phyloP scores from a whole-genome alignment of 2,113 vertebrate species.

The Peromyscus californicus region DNA sequence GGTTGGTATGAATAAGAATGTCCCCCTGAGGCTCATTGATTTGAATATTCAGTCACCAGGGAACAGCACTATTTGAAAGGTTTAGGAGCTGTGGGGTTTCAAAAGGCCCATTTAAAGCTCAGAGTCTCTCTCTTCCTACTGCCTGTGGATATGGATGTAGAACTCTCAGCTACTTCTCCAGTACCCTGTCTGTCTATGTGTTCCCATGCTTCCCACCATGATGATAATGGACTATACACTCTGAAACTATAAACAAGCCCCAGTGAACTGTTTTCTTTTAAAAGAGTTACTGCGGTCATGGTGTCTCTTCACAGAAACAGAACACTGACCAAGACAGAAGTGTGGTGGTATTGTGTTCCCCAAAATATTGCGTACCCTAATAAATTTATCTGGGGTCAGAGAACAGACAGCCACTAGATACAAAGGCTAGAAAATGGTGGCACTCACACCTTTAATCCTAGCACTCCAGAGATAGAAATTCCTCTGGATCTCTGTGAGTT shows the following conservation, averaged over 20 bases:
- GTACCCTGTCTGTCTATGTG: background rate
- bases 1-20: background rate
- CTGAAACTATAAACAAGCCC: background rate
- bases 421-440: no score
- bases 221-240: background rate
- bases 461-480: no score
- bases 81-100: background rate
- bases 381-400: no score
- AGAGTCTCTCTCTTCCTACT: background rate
- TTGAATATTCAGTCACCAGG: background rate
- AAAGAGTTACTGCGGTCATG: background rate
- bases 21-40: background rate
- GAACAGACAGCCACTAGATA: no score
- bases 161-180: background rate
- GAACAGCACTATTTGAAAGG: background rate
- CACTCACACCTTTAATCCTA: no score
- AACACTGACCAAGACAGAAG: background rate
- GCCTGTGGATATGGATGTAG: background rate
- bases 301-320: background rate
- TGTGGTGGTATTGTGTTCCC: no score
- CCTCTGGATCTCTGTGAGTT: no score
- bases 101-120: background rate
- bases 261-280: background rate
- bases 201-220: background rate
- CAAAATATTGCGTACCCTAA: no score